Percentiles rank a stretch among this genome's conserved stretches.
phyloP scores from a whole-genome alignment of 2,113 vertebrate genomes.

The Prunella himalayana region DNA sequence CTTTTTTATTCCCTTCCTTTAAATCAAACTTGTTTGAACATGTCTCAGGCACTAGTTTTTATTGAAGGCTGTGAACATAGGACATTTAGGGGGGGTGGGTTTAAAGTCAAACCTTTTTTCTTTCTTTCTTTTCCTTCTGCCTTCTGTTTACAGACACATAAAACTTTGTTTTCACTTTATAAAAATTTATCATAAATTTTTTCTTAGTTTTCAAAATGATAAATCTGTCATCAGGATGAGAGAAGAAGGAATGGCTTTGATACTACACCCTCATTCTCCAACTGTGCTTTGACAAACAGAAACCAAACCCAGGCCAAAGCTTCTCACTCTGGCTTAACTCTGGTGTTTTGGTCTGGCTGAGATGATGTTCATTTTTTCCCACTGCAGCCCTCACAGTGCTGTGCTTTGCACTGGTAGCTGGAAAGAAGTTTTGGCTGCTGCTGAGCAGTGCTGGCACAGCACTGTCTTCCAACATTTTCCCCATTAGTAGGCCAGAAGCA shows the following conservation, averaged over 20 bases:
- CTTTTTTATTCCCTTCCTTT: neutral
- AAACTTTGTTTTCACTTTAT: neutral
- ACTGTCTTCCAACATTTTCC: neutral
- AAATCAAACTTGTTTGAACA: conserved; percentile 24
- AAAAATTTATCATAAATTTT: neutral
- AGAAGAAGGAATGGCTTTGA: neutral
- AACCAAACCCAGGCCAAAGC: neutral
- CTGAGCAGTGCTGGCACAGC: neutral
- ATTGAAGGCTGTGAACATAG: neutral
- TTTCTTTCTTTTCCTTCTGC: neutral
- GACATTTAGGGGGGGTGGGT: neutral
- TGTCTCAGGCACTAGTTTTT: neutral
- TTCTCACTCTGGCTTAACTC: neutral
- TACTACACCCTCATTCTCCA: neutral
- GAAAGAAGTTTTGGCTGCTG: neutral
- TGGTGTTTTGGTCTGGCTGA: neutral
- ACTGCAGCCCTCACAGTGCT: neutral
- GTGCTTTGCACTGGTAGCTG: neutral
- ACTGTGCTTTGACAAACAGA: neutral
- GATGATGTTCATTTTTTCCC: rapidly evolving
- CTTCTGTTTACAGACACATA: neutral
- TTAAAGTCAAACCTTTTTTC: neutral
- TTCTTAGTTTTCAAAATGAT: neutral
- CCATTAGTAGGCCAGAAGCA: rapidly evolving
- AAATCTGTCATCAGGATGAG: neutral